Conservation (phyloP, 2,888 invertebrate species). For the Drosophila trichaetosa region DNA sequence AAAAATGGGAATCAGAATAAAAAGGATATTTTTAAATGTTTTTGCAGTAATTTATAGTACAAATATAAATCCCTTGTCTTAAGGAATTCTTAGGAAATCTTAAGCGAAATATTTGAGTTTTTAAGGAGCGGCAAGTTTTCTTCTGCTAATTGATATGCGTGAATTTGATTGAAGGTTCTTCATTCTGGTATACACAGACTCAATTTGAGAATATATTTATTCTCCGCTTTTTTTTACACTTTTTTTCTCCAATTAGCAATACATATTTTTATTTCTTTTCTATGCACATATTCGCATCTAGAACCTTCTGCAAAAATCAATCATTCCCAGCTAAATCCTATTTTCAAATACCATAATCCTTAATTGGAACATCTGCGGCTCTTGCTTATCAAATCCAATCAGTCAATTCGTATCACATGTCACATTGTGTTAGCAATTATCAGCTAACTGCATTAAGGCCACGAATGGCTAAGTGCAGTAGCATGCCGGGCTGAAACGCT, state of each 20-base stretch:
- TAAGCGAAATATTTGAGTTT: not conserved
- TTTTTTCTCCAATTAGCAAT: not conserved
- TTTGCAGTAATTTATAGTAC: not conserved
- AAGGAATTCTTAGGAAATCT: not conserved
- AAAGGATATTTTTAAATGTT: not conserved
- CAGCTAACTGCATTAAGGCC: conserved; percentile 2
- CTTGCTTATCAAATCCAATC: not conserved
- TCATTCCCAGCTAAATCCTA: not conserved
- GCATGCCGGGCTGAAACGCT: not conserved
- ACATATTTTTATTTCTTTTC: not conserved
- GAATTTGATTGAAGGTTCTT: too few species aligned
- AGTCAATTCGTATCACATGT: not conserved
- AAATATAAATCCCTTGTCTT: too few species aligned
- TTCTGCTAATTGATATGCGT: not conserved
- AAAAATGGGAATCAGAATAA: not conserved
- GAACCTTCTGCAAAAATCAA: not conserved
- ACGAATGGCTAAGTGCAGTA: conserved; percentile 8
- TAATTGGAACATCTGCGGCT: not conserved
- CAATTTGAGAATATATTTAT: not conserved
- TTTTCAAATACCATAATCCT: not conserved
- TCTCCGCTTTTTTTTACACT: not conserved
- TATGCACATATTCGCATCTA: not conserved
- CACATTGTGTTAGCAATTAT: conserved; percentile 15
- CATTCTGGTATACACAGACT: not conserved
- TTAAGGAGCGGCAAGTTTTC: not conserved